Evolutionary conservation across 2,113 vertebrate genomes (phyloP).

Genomic region (Neodon shergylaensis): DNA sequence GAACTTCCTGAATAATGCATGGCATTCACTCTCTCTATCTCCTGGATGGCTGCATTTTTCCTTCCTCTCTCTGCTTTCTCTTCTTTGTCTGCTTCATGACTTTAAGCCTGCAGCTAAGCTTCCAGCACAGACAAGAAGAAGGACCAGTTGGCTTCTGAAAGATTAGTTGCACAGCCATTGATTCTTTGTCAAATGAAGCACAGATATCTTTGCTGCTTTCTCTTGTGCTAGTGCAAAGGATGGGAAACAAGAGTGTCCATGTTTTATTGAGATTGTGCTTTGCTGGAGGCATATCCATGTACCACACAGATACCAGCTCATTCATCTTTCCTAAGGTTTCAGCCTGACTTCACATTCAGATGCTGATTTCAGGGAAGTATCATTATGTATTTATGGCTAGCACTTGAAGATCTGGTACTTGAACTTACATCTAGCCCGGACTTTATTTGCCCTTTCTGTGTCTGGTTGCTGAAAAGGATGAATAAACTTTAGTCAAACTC

Average conservation of each 20-base stretch:
- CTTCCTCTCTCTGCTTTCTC: background rate
- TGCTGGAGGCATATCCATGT: background rate
- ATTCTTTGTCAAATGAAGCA: constrained; percentile 22
- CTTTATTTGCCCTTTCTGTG: background rate
- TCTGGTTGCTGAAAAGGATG: background rate
- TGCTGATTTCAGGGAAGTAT: background rate
- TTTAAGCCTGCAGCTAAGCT: background rate
- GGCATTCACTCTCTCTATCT: background rate
- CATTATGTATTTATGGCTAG: background rate
- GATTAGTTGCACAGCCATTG: background rate
- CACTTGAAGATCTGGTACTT: background rate
- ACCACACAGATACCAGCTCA: no score
- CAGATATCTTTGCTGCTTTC: constrained; percentile 22
- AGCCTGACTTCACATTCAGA: background rate
- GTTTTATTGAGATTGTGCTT: background rate
- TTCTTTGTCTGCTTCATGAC: background rate
- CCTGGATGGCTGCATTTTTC: background rate
- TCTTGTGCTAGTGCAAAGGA: background rate
- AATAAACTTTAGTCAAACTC: background rate
- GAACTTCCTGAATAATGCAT: constrained; percentile 52
- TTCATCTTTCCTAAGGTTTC: background rate
- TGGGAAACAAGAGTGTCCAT: background rate
- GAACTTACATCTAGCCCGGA: background rate
- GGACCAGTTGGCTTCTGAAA: background rate
- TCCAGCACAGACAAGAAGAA: background rate